Percentiles rank a stretch among this genome's conserved stretches.
These are phyloP conservation scores for Ctenopoma kingsleyae DNA, from an alignment of 2,797 vertebrate genomes.

Conservation along the genomic window DNA sequence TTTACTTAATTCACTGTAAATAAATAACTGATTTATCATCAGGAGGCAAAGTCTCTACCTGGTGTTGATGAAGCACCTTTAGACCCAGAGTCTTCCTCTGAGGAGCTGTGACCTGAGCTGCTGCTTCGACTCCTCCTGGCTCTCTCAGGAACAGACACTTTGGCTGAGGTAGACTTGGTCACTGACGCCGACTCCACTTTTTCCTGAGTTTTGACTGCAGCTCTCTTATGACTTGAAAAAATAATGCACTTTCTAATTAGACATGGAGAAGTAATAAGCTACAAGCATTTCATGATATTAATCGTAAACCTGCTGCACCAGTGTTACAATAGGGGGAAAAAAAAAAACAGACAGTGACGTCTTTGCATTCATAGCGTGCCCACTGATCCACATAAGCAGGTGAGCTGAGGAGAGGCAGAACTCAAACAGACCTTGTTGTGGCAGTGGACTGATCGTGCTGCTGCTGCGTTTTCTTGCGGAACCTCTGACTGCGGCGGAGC, in stretches of 20 bases:
- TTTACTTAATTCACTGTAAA: not conserved
- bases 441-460: conserved; percentile 67
- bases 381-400: not conserved
- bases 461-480: conserved; percentile 86
- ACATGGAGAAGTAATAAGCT: not conserved
- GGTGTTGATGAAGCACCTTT: conserved; percentile 86
- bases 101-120: conserved; percentile 85
- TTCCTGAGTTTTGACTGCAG: conserved; percentile 89
- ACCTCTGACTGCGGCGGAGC: conserved; percentile 90
- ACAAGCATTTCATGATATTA: not conserved
- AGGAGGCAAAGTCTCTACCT: conserved; percentile 74
- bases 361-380: not conserved
- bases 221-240: conserved; percentile 83
- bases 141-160: conserved; percentile 82
- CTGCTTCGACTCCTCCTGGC: conserved; percentile 75
- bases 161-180: conserved; percentile 91
- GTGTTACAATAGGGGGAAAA: not conserved
- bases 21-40: not conserved
- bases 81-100: conserved; percentile 79
- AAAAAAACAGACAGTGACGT: no score
- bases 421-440: conserved; percentile 81
- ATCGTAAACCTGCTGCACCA: not conserved
- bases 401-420: not conserved
- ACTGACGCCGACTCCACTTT: conserved; percentile 80
- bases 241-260: conserved; percentile 1